Percentiles rank a stretch among this genome's conserved stretches.
These are phyloP conservation scores for Smutsia temminckii DNA, from an alignment of 2,797 vertebrate species.

Conservation along the genomic window DNA sequence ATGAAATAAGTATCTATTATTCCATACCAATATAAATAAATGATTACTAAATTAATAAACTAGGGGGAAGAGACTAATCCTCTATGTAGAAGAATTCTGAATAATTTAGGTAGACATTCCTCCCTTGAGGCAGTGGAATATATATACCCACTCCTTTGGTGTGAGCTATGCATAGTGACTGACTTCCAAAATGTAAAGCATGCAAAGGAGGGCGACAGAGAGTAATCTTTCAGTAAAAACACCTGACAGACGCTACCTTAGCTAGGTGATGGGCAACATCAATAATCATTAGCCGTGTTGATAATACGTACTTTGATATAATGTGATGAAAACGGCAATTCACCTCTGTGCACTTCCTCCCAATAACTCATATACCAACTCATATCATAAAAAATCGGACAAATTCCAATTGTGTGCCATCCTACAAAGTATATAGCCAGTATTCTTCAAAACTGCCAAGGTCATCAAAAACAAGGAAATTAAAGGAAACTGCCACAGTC, in stretches of 20 bases:
- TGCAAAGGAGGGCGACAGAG: not conserved
- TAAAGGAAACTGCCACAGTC: not conserved
- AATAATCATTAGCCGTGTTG: not conserved
- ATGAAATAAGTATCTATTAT: not conserved
- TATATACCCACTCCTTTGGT: not conserved
- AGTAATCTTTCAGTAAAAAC: not conserved
- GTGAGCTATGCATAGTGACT: not conserved
- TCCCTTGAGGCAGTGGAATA: not conserved
- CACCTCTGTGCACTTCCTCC: not conserved
- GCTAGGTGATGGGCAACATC: not conserved
- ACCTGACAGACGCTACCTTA: not conserved
- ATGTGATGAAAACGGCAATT: not conserved
- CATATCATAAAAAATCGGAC: not conserved
- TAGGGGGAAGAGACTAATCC: not conserved
- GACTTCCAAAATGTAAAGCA: not conserved
- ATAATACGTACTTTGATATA: not conserved
- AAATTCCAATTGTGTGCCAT: not conserved
- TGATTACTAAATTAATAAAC: not conserved
- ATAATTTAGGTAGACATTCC: not conserved
- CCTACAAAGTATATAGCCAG: not conserved
- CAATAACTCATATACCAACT: not conserved
- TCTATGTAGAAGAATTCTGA: not conserved
- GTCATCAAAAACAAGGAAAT: not conserved
- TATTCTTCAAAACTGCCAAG: not conserved
- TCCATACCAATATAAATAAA: not conserved